Base-by-base conservation (phyloP, 2,888 invertebrate species). In the Conops quadrifasciatus region DNA sequence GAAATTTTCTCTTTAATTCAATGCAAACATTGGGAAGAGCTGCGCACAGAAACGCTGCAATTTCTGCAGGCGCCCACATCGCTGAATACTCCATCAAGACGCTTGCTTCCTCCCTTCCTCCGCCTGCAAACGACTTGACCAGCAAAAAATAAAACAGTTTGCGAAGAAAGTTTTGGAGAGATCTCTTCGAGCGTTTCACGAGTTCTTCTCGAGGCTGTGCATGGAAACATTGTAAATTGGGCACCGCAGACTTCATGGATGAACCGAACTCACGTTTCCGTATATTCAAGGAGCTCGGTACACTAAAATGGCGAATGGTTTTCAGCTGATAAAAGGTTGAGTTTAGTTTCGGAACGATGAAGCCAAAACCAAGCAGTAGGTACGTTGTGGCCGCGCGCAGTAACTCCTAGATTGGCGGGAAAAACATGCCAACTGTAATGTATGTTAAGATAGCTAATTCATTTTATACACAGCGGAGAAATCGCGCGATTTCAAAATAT, bases 161-260 rank as follows among this genome's bases (percentile, higher is more conserved):
- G n/a, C 19, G 69, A 73, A 72, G 71, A 73, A 75, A 74, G 71
- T 74, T 65, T 72, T 70, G 80, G 79, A 78, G 79, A 80, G 80
- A 78, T 71, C 75, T 79, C 84, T 82, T 80, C 75, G 76, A 83
- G 84, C 82, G 75, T 74, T 72, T 83, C 84, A 84, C 84, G 84
- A 84, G 81, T 83, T 83, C 70, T 67, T 77, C 84, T 80, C 73
- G 76, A 67, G 83, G 83, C 79, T 72, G 73, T 76, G 77, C 78
- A 80, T 82, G 82, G 82, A 79, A 79, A 80, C 78, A 77, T 78
- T 80, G 78, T 81, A 78, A 78, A 78, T 81, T 81, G 80, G 81
- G 77, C 80, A 77, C 76, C 78, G 77, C 28, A n/a, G 71, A 70
- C 74, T 60, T 15, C 49, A 49, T n/a, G 70, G 71, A 71, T 71